Base-by-base conservation (phyloP, 2,888 invertebrate species). In the Lottia scabra region DNA sequence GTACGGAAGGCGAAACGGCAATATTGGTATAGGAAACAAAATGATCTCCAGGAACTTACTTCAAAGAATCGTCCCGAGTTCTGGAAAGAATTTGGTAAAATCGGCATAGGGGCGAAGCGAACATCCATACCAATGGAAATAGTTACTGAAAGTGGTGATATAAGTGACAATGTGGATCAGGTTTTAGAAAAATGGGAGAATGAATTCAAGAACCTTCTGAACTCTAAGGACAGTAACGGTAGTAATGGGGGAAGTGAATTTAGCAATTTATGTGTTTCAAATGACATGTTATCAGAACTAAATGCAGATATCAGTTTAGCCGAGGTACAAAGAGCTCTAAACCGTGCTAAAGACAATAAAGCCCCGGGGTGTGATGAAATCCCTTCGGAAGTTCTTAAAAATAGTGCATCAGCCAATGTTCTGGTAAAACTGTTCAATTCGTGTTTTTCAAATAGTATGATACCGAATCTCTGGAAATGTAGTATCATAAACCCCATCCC, bases 401-500 rank as follows among this genome's bases (percentile, higher is more conserved):
- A n/a, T n/a, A n/a, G n/a, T n/a, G n/a, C n/a, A n/a, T n/a, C n/a
- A n/a, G n/a, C n/a, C n/a, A n/a, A n/a, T n/a, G n/a, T n/a, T n/a
- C n/a, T n/a, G n/a, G n/a, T n/a, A n/a, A n/a, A n/a, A n/a, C n/a
- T n/a, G n/a, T n/a, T n/a, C n/a, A n/a, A n/a, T n/a, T n/a, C n/a
- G n/a, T n/a, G n/a, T n/a, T n/a, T n/a, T n/a, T n/a, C n/a, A n/a
- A n/a, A n/a, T n/a, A n/a, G n/a, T n/a, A n/a, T n/a, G n/a, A n/a
- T n/a, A n/a, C n/a, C n/a, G n/a, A n/a, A n/a, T n/a, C n/a, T n/a
- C n/a, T n/a, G n/a, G n/a, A n/a, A n/a, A n/a, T n/a, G n/a, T n/a
- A n/a, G n/a, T n/a, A n/a, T n/a, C n/a, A n/a, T n/a, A n/a, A 65
- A 46, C 63, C 73, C 46, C 48, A 76, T 73, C 19, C 71, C 70